Evolutionary conservation across 1,140 invertebrate species (phyloP).

Genomic region (Ruditapes philippinarum): DNA sequence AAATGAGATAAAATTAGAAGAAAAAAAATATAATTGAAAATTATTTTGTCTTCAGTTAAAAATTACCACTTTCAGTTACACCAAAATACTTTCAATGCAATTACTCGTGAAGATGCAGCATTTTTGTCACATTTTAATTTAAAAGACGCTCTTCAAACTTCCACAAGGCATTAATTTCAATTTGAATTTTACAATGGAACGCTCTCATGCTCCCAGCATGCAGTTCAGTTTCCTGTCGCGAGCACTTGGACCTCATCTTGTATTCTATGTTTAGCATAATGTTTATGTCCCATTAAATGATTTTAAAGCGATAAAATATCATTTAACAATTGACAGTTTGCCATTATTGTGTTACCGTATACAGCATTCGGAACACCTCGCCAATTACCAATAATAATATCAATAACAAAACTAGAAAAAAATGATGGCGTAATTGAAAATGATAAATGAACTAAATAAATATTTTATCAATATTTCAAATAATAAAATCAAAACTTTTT

Average conservation of each 20-base stretch:
- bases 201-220: neutral
- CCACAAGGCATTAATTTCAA: slow-evolving; percentile 4
- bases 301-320: slow-evolving; percentile 35
- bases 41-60: no score
- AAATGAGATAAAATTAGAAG: no score
- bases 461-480: no score
- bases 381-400: no score
- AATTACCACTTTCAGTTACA: no score
- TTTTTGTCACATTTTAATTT: slow-evolving; percentile 25
- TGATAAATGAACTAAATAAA: no score
- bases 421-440: no score
- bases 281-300: slow-evolving; percentile 39
- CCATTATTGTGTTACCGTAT: neutral
- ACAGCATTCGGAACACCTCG: no score
- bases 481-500: no score
- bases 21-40: no score
- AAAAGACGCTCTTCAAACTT: neutral
- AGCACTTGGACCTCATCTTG: neutral
- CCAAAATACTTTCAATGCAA: no score
- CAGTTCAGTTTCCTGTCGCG: neutral
- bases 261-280: neutral
- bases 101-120: neutral
- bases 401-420: no score
- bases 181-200: neutral
- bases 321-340: slow-evolving; percentile 17